phyloP scores from a whole-genome alignment of 2,888 invertebrate genomes.

The Sphaerophoria taeniata region DNA sequence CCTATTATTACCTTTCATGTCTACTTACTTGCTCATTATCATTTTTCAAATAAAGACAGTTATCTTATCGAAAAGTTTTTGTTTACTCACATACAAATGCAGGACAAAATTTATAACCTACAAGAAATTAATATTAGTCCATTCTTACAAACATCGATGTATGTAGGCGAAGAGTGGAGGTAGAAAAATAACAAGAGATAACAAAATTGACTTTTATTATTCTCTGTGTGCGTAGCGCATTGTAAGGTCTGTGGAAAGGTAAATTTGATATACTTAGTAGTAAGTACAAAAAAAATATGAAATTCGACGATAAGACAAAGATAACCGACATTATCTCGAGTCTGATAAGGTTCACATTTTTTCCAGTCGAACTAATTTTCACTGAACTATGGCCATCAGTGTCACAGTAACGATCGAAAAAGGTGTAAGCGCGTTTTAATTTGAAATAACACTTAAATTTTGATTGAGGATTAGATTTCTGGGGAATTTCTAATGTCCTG shows the following conservation, averaged over 20 bases:
- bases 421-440: background rate
- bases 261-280: conserved; percentile 39
- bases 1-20: background rate
- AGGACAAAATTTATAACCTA: conserved; percentile 19
- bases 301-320: conserved; percentile 51
- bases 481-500: background rate
- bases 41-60: conserved; percentile 22
- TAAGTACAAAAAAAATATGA: conserved; percentile 51
- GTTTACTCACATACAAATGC: conserved; percentile 46
- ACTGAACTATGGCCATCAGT: conserved; percentile 2
- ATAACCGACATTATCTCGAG: conserved; percentile 60
- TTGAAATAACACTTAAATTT: background rate
- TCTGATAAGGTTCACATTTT: conserved; percentile 10
- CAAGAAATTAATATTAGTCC: conserved; percentile 5
- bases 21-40: background rate
- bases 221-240: conserved; percentile 18
- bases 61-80: conserved; percentile 61
- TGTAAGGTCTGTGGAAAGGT: background rate
- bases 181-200: conserved; percentile 36
- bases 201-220: conserved; percentile 56
- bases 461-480: background rate
- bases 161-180: background rate
- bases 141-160: background rate
- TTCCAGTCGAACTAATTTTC: conserved; percentile 27
- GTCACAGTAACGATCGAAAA: background rate